Percentiles rank a stretch among this genome's conserved stretches.
These are phyloP conservation scores for Bubo blakistoni DNA, from an alignment of 2,113 vertebrate genomes.

Conservation along the genomic window DNA sequence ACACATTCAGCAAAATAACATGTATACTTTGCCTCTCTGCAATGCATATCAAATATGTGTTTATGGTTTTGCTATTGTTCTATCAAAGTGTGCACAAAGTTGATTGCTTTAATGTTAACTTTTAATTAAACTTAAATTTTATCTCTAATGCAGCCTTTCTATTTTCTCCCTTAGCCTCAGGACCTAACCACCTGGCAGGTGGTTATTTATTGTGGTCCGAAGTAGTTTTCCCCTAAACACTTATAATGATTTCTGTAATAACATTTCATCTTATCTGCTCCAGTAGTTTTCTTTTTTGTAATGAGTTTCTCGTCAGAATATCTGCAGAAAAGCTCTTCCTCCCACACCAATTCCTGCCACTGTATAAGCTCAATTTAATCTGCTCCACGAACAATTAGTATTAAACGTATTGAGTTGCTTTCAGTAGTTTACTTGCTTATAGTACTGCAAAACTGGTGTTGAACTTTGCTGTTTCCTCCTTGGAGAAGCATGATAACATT, in stretches of 20 bases:
- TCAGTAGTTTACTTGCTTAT: neutral
- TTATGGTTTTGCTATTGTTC: neutral
- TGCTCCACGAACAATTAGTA: neutral
- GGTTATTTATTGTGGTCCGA: neutral
- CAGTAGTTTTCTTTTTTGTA: neutral
- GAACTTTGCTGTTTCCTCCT: neutral
- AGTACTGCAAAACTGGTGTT: neutral
- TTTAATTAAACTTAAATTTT: conserved; percentile 3
- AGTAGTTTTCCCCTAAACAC: neutral
- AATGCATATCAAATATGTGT: neutral
- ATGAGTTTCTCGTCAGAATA: neutral
- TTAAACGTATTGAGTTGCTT: neutral
- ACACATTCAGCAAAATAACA: neutral
- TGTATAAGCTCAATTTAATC: neutral
- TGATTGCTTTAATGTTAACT: conserved; percentile 15
- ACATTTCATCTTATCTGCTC: neutral
- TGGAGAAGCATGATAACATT: neutral
- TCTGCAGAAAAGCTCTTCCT: neutral
- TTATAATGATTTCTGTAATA: conserved; percentile 14
- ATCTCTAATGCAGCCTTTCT: neutral
- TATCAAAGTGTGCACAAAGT: neutral
- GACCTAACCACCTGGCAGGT: neutral
- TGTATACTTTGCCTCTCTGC: neutral
- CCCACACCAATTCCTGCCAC: neutral
- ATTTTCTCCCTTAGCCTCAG: conserved; percentile 1